Conservation (phyloP, 2,113 vertebrate species). For the Centropristis striata region DNA sequence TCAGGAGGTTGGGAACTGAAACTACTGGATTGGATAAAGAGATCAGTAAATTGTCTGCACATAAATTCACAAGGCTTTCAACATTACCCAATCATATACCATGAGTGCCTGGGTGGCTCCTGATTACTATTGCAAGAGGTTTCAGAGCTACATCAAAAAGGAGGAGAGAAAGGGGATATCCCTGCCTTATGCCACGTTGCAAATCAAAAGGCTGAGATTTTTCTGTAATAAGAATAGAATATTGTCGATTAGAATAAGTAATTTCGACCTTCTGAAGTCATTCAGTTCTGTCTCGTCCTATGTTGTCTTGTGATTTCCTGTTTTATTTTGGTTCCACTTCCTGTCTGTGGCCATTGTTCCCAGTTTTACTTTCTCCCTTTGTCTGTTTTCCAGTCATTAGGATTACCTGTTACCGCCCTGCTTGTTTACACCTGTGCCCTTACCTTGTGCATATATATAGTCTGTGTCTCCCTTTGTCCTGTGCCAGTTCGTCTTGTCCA, state of each 20-base stretch:
- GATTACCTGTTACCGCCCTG: no score
- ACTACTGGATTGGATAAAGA: neutral
- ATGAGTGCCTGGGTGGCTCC: neutral
- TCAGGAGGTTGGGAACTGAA: neutral
- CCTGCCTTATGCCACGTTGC: neutral
- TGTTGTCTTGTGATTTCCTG: no score
- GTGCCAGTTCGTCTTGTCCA: no score
- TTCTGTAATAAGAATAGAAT: constrained; percentile 1
- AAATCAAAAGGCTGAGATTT: constrained; percentile 1
- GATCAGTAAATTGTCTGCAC: constrained; percentile 5
- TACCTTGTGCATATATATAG: no score
- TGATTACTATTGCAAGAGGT: constrained; percentile 7
- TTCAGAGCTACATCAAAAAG: constrained; percentile 14
- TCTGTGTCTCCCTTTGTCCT: no score
- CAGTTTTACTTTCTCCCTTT: no score
- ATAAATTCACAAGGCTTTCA: constrained; percentile 9
- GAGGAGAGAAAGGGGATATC: neutral
- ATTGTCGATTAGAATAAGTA: neutral
- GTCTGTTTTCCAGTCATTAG: no score
- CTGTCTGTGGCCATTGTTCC: no score
- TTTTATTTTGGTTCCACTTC: no score
- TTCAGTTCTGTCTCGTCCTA: no score
- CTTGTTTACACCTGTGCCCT: no score
- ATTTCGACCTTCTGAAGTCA: no score
- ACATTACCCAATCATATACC: neutral